Percentiles rank a stretch among this genome's conserved stretches.
phyloP scores from a whole-genome alignment of 2,113 vertebrate species.

The Vombatus ursinus region DNA sequence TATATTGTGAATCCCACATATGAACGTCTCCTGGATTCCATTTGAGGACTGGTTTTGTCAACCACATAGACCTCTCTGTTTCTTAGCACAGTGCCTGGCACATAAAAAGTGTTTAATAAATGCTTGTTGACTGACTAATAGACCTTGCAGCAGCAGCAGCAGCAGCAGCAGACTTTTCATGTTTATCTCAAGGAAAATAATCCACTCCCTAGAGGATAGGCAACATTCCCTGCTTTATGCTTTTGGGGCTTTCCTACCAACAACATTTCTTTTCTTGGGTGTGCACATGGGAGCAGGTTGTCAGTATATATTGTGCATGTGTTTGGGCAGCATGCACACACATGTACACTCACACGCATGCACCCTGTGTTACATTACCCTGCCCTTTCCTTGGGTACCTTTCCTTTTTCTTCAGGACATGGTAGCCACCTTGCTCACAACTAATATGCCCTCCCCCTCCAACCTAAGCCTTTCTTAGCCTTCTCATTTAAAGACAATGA shows the following conservation, averaged over 20 bases:
- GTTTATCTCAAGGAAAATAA: constrained; percentile 64
- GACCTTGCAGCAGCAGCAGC: background rate
- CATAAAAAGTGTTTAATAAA: background rate
- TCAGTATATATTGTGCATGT: background rate
- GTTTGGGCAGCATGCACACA: background rate
- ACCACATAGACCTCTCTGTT: background rate
- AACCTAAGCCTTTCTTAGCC: constrained; percentile 51
- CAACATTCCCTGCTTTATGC: background rate
- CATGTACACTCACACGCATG: background rate
- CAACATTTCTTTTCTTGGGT: background rate
- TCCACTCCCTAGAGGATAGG: constrained; percentile 49
- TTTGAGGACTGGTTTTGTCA: constrained; percentile 58
- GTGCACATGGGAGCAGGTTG: background rate
- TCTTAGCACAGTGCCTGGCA: background rate
- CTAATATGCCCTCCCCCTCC: constrained; percentile 61
- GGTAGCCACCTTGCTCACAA: constrained; percentile 56
- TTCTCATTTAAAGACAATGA: constrained; percentile 78
- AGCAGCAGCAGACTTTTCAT: constrained; percentile 49
- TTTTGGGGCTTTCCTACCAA: background rate
- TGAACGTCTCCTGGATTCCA: constrained; percentile 17
- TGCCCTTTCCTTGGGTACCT: constrained; percentile 13
- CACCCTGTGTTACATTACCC: background rate
- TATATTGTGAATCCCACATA: constrained; percentile 42
- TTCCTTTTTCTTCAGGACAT: constrained; percentile 28
- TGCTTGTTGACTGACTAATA: background rate